Conservation (phyloP, 1,140 invertebrate species). For the Cataglyphis hispanica region DNA sequence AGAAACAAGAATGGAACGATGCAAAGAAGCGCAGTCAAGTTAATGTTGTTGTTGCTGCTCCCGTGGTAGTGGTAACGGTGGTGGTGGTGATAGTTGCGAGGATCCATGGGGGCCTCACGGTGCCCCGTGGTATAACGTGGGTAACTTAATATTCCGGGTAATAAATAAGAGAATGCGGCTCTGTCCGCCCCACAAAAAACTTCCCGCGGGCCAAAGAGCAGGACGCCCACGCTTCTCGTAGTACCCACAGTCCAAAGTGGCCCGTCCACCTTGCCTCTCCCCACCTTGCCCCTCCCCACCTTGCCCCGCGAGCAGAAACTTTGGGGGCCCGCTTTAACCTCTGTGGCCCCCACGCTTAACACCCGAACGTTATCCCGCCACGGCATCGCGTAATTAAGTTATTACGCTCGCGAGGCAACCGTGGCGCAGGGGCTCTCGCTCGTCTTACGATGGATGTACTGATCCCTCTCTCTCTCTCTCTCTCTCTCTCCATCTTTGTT, state of each 20-base stretch:
- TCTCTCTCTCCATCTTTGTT: background rate
- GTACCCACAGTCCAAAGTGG: constrained; percentile 67
- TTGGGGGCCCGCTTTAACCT: constrained; percentile 70
- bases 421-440: constrained; percentile 53
- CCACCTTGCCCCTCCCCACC: constrained; percentile 13
- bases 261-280: constrained; percentile 18
- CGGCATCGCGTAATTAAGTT: constrained; percentile 78
- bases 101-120: constrained; percentile 74
- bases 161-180: constrained; percentile 80
- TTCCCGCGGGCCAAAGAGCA: constrained; percentile 77
- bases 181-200: constrained; percentile 78
- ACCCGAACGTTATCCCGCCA: constrained; percentile 75
- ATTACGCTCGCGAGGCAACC: constrained; percentile 72
- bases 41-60: background rate
- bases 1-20: constrained; percentile 26
- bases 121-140: constrained; percentile 77
- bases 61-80: background rate
- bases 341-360: constrained; percentile 76
- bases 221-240: constrained; percentile 77
- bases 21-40: background rate
- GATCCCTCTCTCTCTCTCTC: background rate
- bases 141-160: constrained; percentile 80
- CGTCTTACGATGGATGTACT: constrained; percentile 49
- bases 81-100: constrained; percentile 69
- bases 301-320: constrained; percentile 53